A percentile compares a stretch with the other conserved stretches of the same genome.
Conservation (phyloP, 2,888 invertebrate species). For the Marasmarcha lunaedactyla region DNA sequence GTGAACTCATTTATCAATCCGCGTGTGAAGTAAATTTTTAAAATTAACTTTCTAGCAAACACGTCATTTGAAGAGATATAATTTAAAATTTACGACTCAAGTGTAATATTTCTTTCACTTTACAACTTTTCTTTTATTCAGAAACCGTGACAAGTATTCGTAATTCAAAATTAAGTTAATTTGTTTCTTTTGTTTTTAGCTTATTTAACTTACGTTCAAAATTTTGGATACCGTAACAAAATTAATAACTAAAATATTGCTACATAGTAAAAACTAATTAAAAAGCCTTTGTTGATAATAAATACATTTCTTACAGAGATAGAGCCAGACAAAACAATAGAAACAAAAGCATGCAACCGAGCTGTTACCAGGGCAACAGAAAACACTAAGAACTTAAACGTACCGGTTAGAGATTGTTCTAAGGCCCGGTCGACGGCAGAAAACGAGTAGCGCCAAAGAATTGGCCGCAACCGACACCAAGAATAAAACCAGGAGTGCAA, state of each 20-base stretch:
- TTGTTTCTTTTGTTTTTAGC: too few species aligned
- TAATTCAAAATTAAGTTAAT: not conserved
- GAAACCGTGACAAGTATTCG: not conserved
- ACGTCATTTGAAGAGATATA: too few species aligned
- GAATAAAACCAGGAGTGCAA: slow-evolving; percentile 64
- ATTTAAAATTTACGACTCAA: too few species aligned
- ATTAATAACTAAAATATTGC: too few species aligned
- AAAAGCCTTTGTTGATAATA: not conserved
- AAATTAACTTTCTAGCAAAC: too few species aligned
- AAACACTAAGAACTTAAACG: slow-evolving; percentile 23
- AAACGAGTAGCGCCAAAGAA: slow-evolving; percentile 78
- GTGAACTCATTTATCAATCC: too few species aligned
- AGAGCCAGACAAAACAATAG: not conserved
- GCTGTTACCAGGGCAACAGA: not conserved
- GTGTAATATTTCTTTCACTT: too few species aligned
- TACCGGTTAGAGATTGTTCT: slow-evolving; percentile 85
- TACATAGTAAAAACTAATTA: not conserved
- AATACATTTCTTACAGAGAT: not conserved
- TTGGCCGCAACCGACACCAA: slow-evolving; percentile 79
- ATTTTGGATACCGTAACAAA: too few species aligned
- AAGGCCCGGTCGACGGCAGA: slow-evolving; percentile 78
- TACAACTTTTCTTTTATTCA: not conserved
- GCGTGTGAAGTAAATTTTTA: too few species aligned
- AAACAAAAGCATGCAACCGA: not conserved
- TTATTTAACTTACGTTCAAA: too few species aligned